phyloP scores from a whole-genome alignment of 2,113 vertebrate species.

The Coreoperca whiteheadi region DNA sequence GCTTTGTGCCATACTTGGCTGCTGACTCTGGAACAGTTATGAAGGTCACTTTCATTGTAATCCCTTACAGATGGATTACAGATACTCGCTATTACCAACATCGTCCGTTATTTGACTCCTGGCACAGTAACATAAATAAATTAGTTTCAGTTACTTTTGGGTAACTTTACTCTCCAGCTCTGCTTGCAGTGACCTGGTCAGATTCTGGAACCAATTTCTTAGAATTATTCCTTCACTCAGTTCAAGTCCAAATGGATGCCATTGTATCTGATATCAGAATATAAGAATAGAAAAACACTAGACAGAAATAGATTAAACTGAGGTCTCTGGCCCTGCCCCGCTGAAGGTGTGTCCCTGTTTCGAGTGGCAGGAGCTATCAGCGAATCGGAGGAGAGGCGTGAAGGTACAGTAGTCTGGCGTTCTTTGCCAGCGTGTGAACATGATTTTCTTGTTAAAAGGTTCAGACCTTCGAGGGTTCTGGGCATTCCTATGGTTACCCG shows the following conservation, averaged over 20 bases:
- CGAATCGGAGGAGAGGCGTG: constrained; percentile 83
- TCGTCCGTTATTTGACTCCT: constrained; percentile 15
- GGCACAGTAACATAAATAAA: background rate
- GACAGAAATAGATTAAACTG: constrained; percentile 79
- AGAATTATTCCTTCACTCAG: background rate
- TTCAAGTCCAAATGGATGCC: constrained; percentile 14
- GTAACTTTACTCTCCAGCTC: constrained; percentile 5
- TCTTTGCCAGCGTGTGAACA: constrained; percentile 85
- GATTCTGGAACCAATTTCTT: background rate
- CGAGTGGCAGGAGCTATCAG: constrained; percentile 73
- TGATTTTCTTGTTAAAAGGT: constrained; percentile 85
- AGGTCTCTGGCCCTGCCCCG: constrained; percentile 86
- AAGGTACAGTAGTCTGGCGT: constrained; percentile 85
- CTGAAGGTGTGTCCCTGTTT: constrained; percentile 67
- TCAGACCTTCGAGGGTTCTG: constrained; percentile 84
- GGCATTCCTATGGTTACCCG: constrained; percentile 73
- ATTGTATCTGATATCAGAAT: constrained; percentile 8
- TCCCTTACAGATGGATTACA: background rate
- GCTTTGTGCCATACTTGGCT: constrained; percentile 44
- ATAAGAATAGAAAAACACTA: background rate
- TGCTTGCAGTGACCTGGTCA: background rate
- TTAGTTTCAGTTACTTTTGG: background rate
- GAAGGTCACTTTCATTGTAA: constrained; percentile 50
- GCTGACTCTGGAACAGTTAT: constrained; percentile 15
- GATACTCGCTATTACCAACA: background rate